Conservation (phyloP, 2,888 invertebrate species). For the Trichogramma dendrolimi region DNA sequence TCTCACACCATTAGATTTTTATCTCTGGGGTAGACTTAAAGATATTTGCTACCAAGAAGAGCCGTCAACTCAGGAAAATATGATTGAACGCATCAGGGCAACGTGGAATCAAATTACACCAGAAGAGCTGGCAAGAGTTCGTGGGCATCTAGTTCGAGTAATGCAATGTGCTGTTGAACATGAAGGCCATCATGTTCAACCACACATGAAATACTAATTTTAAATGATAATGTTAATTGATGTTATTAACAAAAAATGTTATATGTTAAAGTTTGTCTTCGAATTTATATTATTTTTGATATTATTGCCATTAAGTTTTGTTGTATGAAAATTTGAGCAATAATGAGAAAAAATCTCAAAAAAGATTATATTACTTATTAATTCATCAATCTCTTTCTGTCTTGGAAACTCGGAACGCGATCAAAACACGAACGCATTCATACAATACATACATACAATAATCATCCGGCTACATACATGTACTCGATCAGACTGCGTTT, state of each 20-base stretch:
- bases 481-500: too few relatives aligned
- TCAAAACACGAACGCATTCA: too few relatives aligned
- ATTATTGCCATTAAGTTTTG: neutral
- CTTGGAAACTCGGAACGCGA: too few relatives aligned
- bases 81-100: neutral
- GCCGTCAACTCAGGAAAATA: neutral
- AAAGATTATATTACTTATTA: neutral
- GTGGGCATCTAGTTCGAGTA: neutral
- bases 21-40: neutral
- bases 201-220: neutral
- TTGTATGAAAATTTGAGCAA: neutral
- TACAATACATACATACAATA: too few relatives aligned
- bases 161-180: neutral
- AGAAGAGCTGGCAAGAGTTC: neutral
- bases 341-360: neutral
- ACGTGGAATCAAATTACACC: neutral
- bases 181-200: neutral
- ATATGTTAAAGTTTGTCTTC: too few relatives aligned
- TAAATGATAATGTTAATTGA: too few relatives aligned
- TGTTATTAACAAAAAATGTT: too few relatives aligned
- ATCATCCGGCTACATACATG: too few relatives aligned
- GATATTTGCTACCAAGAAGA: neutral
- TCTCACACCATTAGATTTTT: neutral
- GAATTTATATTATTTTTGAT: too few relatives aligned
- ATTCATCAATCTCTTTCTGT: too few relatives aligned